These are phyloP conservation scores for Diacarnus erythraeanus DNA, from an alignment of 37 sponge, comb jelly and placozoan genomes.

Conservation along the genomic window DNA sequence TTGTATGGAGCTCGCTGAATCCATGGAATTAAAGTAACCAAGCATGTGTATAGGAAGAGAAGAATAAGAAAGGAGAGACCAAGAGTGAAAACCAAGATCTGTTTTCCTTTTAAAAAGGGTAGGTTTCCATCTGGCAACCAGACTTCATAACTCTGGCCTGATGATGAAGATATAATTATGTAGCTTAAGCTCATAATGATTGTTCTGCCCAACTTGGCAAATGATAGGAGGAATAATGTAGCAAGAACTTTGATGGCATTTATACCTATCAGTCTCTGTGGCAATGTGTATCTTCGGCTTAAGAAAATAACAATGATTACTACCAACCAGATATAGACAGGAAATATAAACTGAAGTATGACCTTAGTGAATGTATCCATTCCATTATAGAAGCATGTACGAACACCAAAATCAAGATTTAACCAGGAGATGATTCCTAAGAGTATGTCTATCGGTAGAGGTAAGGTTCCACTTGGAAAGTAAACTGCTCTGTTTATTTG, in stretches of 20 bases:
- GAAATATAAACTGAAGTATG: neutral
- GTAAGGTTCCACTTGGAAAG: neutral
- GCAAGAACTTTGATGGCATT: neutral
- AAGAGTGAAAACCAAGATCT: neutral
- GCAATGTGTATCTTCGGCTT: neutral
- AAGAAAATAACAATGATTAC: neutral
- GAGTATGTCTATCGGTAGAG: too few species aligned
- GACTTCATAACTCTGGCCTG: neutral
- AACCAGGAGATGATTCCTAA: neutral
- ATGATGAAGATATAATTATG: neutral
- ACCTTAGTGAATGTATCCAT: neutral
- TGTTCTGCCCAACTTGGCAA: neutral
- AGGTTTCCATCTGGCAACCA: constrained; percentile 8
- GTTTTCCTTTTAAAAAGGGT: neutral
- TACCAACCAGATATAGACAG: neutral
- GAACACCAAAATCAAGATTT: neutral
- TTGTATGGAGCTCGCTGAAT: neutral
- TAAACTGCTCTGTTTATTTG: neutral
- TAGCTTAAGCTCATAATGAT: neutral
- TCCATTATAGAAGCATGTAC: neutral
- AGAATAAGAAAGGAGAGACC: neutral
- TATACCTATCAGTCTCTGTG: neutral
- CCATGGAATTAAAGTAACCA: neutral
- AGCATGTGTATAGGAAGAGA: neutral
- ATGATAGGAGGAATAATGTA: neutral